Conservation (phyloP, 2,797 vertebrate species). For the Glyptemys insculpta region DNA sequence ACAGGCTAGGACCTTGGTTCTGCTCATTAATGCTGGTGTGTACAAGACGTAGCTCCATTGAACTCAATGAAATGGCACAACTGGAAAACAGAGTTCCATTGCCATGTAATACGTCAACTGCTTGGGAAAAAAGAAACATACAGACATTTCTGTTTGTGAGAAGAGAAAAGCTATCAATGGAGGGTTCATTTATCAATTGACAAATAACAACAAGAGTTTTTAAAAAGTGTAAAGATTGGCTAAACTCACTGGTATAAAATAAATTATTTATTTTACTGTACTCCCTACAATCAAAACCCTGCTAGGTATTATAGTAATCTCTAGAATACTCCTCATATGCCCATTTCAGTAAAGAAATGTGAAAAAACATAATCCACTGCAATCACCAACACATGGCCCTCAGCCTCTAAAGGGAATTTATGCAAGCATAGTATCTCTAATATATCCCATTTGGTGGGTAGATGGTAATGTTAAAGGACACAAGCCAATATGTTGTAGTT, state of each 20-base stretch:
- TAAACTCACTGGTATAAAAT: conserved; percentile 16
- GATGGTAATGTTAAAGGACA: background rate
- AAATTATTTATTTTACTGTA: background rate
- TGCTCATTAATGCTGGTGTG: background rate
- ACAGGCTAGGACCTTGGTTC: background rate
- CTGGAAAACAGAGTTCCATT: fast-evolving
- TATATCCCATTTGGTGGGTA: background rate
- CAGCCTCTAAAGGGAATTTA: background rate
- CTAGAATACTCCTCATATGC: background rate
- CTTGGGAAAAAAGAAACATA: conserved; percentile 46
- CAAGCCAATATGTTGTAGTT: background rate
- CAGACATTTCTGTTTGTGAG: conserved; percentile 30
- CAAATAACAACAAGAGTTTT: background rate
- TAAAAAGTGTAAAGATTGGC: background rate
- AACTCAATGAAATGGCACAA: conserved; percentile 36
- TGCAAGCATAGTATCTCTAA: background rate
- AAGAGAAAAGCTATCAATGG: background rate
- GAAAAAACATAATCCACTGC: background rate
- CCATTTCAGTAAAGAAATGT: conserved; percentile 38
- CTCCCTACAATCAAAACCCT: conserved; percentile 19
- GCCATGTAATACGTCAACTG: background rate
- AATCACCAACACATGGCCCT: background rate
- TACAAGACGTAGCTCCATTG: conserved; percentile 24
- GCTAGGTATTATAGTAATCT: background rate
- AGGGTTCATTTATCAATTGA: background rate